These are phyloP conservation scores for Rutpela maculata DNA, from an alignment of 2,888 invertebrate genomes.

Conservation along the genomic window DNA sequence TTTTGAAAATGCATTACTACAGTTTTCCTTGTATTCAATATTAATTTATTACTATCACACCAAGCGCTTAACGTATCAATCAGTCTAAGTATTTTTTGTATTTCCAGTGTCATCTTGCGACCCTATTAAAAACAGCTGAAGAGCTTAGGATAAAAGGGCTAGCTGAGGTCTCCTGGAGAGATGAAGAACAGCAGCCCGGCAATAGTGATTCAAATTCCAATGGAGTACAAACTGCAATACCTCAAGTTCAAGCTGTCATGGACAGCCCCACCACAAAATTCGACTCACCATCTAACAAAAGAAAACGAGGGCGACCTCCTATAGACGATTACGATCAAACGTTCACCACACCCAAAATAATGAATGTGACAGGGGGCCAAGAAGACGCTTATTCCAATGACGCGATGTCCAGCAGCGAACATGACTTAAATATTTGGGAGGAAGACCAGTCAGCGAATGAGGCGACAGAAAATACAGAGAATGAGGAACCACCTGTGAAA, in stretches of 20 bases:
- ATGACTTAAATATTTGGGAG: conserved; percentile 71
- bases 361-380: conserved; percentile 72
- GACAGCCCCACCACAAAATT: conserved; percentile 65
- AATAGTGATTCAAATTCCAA: conserved; percentile 66
- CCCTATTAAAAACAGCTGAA: conserved; percentile 92
- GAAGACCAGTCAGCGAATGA: conserved; percentile 69
- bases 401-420: conserved; percentile 72
- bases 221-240: conserved; percentile 70
- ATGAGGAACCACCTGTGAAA: conserved; percentile 66
- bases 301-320: conserved; percentile 82
- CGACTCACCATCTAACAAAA: conserved; percentile 74
- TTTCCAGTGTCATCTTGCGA: conserved; percentile 88
- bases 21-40: too few relatives aligned
- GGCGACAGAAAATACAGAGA: conserved; percentile 64
- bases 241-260: conserved; percentile 73
- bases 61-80: too few relatives aligned
- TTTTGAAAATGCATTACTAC: too few relatives aligned
- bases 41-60: too few relatives aligned
- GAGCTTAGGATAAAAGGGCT: conserved; percentile 93
- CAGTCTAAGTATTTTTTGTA: conserved; percentile 21
- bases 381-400: conserved; percentile 72
- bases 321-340: conserved; percentile 78
- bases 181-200: conserved; percentile 73
- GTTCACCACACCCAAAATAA: conserved; percentile 76
- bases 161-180: conserved; percentile 92